Evolutionary conservation across 2,113 vertebrate genomes (phyloP).

Genomic region (Limanda limanda): DNA sequence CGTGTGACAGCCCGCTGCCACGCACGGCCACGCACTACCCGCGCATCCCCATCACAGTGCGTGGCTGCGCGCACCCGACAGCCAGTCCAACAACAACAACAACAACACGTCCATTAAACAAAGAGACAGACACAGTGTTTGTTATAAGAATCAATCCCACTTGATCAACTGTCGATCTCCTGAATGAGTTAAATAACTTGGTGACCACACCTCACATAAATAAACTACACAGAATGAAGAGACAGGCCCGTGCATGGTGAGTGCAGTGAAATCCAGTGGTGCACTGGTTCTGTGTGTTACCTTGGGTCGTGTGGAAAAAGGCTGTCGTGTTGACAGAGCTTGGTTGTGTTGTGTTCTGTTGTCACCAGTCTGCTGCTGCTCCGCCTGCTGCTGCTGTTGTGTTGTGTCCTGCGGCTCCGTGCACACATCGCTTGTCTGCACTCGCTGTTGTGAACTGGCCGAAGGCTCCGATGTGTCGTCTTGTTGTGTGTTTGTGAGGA

Average conservation of each 20-base stretch:
- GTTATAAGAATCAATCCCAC: background rate
- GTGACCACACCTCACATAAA: constrained; percentile 9
- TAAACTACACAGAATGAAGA: background rate
- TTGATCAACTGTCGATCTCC: background rate
- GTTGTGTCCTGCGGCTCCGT: constrained; percentile 17
- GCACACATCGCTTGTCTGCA: constrained; percentile 33
- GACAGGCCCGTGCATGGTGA: background rate
- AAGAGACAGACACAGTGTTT: background rate
- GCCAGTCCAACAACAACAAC: background rate
- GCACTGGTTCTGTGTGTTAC: constrained; percentile 8
- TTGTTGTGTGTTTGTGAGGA: background rate
- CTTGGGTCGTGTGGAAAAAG: constrained; percentile 3
- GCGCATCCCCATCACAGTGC: background rate
- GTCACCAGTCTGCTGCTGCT: constrained; percentile 19
- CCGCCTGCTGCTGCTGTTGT: background rate
- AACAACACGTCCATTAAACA: background rate
- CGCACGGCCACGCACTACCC: background rate
- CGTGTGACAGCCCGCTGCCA: background rate
- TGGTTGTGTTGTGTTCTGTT: constrained; percentile 3
- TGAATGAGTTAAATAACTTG: background rate
- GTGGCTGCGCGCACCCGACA: constrained; percentile 24
- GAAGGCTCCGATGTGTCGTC: constrained; percentile 22
- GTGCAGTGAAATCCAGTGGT: background rate
- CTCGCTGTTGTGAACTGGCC: constrained; percentile 18
- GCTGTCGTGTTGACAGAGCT: constrained; percentile 23